phyloP scores from a whole-genome alignment of 2,797 vertebrate genomes.

The Harpagifer antarcticus region DNA sequence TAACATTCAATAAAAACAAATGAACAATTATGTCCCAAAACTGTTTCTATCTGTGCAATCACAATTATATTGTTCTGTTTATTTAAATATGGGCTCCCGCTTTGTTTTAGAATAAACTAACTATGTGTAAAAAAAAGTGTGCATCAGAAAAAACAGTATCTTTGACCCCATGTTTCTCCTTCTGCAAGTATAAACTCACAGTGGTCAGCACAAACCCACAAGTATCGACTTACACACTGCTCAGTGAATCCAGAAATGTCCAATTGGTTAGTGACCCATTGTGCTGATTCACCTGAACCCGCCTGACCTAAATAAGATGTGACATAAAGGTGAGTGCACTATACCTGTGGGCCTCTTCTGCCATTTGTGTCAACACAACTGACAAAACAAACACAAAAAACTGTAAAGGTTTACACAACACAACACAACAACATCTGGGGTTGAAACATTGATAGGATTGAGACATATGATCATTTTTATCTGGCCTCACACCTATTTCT shows the following conservation, averaged over 20 bases:
- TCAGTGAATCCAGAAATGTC: conserved; percentile 31
- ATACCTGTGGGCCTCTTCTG: conserved; percentile 66
- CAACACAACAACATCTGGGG: background rate
- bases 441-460: background rate
- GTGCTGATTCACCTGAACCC: conserved; percentile 35
- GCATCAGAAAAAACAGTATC: background rate
- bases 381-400: conserved; percentile 29
- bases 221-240: conserved; percentile 10
- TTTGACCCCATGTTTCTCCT: conserved; percentile 12
- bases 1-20: background rate
- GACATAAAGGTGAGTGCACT: conserved; percentile 75
- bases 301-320: conserved; percentile 71
- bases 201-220: conserved; percentile 10
- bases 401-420: conserved; percentile 28
- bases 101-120: background rate
- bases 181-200: background rate
- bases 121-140: background rate
- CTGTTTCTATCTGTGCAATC: background rate
- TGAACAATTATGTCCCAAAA: background rate
- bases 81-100: background rate
- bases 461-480: background rate
- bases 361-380: conserved; percentile 61
- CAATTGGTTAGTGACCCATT: conserved; percentile 64
- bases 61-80: background rate
- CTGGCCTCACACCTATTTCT: background rate